Conservation (phyloP, 37 sponge, comb jelly and placozoan genomes). For the Dysidea cf. avara region DNA sequence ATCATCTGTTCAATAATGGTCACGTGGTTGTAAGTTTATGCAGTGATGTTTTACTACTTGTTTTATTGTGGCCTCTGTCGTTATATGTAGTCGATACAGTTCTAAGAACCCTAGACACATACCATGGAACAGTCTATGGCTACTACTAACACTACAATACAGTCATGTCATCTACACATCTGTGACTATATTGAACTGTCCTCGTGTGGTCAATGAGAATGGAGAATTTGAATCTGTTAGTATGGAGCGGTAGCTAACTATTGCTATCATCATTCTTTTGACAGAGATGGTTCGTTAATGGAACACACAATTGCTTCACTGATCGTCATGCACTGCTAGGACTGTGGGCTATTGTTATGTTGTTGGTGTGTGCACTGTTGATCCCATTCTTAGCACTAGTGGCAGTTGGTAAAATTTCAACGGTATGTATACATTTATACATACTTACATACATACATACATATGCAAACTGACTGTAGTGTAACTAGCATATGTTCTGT, state of each 20-base stretch:
- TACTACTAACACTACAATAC: slow-evolving; percentile 44
- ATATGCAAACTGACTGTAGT: too few relatives aligned
- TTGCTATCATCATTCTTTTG: too few relatives aligned
- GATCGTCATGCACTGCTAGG: slow-evolving; percentile 57
- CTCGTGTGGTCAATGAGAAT: slow-evolving; percentile 14
- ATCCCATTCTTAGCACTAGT: slow-evolving; percentile 34
- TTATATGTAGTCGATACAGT: too few relatives aligned
- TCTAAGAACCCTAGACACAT: too few relatives aligned
- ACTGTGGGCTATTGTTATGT: slow-evolving; percentile 37
- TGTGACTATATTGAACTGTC: slow-evolving; percentile 56
- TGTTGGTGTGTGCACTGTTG: slow-evolving; percentile 12
- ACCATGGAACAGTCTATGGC: slow-evolving; percentile 65
- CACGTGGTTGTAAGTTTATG: slow-evolving; percentile 10
- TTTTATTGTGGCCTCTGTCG: too few relatives aligned
- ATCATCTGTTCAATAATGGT: slow-evolving; percentile 33
- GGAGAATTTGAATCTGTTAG: not conserved
- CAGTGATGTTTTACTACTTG: not conserved
- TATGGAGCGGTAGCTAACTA: too few relatives aligned
- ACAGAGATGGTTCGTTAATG: slow-evolving; percentile 67
- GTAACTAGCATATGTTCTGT: too few relatives aligned
- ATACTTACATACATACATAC: too few relatives aligned
- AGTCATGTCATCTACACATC: slow-evolving; percentile 53
- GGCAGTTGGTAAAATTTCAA: too few relatives aligned
- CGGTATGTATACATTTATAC: too few relatives aligned
- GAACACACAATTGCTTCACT: slow-evolving; percentile 50